Base-by-base conservation (phyloP, 2,888 invertebrate species). In the Drosophila greeni region DNA sequence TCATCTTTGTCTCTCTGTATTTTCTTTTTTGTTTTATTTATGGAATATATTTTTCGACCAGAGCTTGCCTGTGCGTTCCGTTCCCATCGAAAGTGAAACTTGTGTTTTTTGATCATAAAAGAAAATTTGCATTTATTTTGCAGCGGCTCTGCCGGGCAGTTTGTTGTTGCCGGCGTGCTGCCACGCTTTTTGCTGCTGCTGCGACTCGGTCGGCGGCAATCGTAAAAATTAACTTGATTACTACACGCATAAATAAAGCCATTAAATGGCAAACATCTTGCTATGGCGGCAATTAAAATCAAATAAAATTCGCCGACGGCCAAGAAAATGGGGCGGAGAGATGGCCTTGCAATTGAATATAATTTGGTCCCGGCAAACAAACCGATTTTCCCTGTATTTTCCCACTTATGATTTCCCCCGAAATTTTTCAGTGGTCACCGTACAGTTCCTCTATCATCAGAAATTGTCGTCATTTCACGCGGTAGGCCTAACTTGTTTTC, bases 161-260 rank as follows among this genome's bases (percentile, higher is more conserved):
- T 24, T 9, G 51, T 26, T 48, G 60, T 42, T 34, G 52, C 65
- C 65, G 65, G 61, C 34, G 5, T 65, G 61, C 34, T 66, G 81
- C 24, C 47, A 37, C 52, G 51, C 61, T 29, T 57, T 61, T 18
- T 34, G 65, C 26, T 59, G 68, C n/a, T 57, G 66, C 20, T 56
- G 42, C 40, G 43, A 52, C 70, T 58, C 69, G 70, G 59, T 74
- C 58, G 67, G 62, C 79, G 75, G 76, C 78, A 79, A 79, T 79
- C 79, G 79, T 84, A 84, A 79, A 79, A 79, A 79, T 79, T 79
- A 82, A 79, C 74, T 82, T 79, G 76, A 79, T 82, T 82, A 82
- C 84, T 72, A 74, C 84, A 76, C 76, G 79, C 81, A 79, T 79
- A 79, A 79, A 84, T 79, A 82, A 84, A 79, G 84, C 77, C 83